These are phyloP conservation scores for Anoncus sp. DNA, from an alignment of 2,888 invertebrate genomes.

Conservation along the genomic window DNA sequence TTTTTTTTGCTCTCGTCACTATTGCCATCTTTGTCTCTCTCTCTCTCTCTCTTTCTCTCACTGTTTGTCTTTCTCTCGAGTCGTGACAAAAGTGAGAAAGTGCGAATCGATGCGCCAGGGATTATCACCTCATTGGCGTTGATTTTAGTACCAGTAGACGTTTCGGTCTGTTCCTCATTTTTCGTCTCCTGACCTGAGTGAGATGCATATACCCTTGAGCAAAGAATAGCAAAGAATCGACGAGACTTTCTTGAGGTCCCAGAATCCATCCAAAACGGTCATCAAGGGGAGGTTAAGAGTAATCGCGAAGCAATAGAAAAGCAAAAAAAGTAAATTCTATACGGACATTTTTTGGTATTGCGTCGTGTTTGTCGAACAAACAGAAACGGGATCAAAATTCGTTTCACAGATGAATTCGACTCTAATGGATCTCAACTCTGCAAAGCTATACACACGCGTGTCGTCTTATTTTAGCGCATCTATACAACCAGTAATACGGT, in stretches of 20 bases:
- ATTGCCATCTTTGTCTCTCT: neutral
- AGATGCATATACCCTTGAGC: neutral
- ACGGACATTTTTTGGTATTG: slow-evolving; percentile 26
- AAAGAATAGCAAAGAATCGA: slow-evolving; percentile 35
- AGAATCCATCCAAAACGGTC: neutral
- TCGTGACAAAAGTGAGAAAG: slow-evolving; percentile 55
- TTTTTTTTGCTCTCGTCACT: slow-evolving; percentile 22
- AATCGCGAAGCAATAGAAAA: neutral
- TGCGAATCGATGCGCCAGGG: slow-evolving; percentile 39
- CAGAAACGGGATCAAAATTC: slow-evolving; percentile 65
- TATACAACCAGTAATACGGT: slow-evolving; percentile 5
- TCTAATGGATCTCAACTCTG: neutral
- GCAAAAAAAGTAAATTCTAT: neutral
- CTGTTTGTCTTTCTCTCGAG: neutral
- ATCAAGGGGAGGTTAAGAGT: neutral
- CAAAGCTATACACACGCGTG: slow-evolving; percentile 21
- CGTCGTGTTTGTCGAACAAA: slow-evolving; percentile 76
- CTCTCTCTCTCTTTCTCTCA: neutral
- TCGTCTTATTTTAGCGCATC: slow-evolving; percentile 27
- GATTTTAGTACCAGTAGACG: neutral
- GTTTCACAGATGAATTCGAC: slow-evolving; percentile 27
- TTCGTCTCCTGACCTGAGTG: neutral
- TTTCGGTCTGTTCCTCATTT: neutral
- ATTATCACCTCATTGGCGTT: slow-evolving; percentile 8
- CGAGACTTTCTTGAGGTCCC: slow-evolving; percentile 5